phyloP scores from a whole-genome alignment of 2,113 vertebrate genomes.

The Atrichornis clamosus region DNA sequence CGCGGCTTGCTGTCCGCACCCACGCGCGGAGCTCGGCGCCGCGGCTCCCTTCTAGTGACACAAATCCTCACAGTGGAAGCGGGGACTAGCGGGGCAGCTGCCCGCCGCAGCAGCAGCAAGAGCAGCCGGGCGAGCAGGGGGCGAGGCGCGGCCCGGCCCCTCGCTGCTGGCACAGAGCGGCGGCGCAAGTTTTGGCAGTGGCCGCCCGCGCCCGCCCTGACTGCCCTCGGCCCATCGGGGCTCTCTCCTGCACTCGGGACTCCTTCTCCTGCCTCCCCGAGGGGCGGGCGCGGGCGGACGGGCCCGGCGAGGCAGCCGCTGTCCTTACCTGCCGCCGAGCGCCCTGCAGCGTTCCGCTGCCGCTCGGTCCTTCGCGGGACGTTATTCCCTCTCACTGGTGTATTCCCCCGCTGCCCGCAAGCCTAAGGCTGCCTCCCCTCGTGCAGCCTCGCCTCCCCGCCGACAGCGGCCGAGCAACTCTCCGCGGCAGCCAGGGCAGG shows the following conservation, averaged over 20 bases:
- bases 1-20: neutral
- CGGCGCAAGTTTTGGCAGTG: neutral
- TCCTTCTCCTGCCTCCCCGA: neutral
- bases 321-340: conserved; percentile 17
- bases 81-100: neutral
- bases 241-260: neutral
- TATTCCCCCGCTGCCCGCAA: neutral
- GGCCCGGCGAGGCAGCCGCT: neutral
- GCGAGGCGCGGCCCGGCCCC: neutral
- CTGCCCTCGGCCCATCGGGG: neutral
- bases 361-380: neutral
- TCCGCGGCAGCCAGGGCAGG: neutral
- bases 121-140: neutral
- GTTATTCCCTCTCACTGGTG: neutral
- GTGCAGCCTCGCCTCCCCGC: neutral
- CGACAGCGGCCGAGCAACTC: neutral
- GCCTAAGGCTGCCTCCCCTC: neutral
- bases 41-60: neutral
- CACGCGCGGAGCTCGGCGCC: neutral
- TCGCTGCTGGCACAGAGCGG: neutral
- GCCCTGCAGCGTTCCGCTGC: neutral
- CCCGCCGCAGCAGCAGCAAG: neutral
- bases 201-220: neutral
- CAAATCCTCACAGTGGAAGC: neutral
- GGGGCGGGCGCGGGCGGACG: neutral